These are phyloP conservation scores for Cnemophilus loriae DNA, from an alignment of 2,113 vertebrate genomes.

Conservation along the genomic window DNA sequence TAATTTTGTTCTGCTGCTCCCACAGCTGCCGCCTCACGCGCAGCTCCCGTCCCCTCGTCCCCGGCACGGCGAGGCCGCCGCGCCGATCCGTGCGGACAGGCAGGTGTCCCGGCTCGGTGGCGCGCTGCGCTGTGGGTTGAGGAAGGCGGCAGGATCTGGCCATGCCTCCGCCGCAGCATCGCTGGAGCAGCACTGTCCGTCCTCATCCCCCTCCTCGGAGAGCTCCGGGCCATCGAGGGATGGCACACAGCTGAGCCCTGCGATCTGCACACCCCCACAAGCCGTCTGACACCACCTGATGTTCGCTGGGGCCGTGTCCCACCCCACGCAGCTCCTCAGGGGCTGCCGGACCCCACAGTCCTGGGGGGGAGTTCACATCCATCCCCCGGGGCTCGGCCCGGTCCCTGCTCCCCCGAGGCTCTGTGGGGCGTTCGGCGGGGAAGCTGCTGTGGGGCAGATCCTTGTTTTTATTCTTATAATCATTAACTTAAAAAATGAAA, in stretches of 20 bases:
- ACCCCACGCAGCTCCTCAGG: rapidly evolving
- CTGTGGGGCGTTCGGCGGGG: rapidly evolving
- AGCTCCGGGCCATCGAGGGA: not conserved
- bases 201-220: not conserved
- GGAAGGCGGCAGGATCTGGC: not conserved
- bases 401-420: not conserved
- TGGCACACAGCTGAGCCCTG: not conserved
- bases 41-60: not conserved
- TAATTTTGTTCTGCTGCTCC: not conserved
- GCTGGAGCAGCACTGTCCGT: rapidly evolving
- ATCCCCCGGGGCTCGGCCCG: rapidly evolving
- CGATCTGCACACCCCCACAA: rapidly evolving
- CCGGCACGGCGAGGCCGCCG: rapidly evolving
- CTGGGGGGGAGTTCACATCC: rapidly evolving
- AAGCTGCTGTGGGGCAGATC: not conserved
- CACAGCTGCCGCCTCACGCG: rapidly evolving
- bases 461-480: not conserved
- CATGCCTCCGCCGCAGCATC: rapidly evolving
- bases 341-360: not conserved
- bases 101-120: not conserved
- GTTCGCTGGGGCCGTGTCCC: not conserved
- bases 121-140: too few relatives aligned
- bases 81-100: not conserved
- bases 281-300: rapidly evolving
- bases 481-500: not conserved